phyloP scores from a whole-genome alignment of 2,113 vertebrate genomes.

The Promerops cafer region DNA sequence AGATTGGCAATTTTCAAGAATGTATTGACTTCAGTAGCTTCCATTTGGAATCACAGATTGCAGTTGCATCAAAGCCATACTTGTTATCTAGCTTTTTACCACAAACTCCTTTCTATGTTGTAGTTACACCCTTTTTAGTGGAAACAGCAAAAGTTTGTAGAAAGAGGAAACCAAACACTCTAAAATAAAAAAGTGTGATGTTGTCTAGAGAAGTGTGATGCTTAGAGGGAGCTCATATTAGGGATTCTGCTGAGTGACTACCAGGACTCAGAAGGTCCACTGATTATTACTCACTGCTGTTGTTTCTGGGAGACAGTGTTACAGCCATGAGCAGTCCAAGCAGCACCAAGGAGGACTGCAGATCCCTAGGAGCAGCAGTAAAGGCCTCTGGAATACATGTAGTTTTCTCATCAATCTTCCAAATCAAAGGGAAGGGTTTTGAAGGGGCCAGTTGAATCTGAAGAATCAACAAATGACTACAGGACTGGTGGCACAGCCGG shows the following conservation, averaged over 20 bases:
- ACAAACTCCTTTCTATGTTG: neutral
- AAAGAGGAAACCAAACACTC: neutral
- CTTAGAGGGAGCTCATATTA: neutral
- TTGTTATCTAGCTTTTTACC: neutral
- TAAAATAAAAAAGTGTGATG: neutral
- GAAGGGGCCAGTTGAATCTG: neutral
- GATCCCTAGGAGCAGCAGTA: neutral
- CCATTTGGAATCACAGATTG: neutral
- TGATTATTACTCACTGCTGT: neutral
- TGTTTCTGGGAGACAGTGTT: neutral
- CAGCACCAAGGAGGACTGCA: neutral
- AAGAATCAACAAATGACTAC: neutral
- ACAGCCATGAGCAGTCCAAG: neutral
- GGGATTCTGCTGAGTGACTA: neutral
- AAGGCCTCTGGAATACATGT: neutral
- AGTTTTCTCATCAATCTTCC: neutral
- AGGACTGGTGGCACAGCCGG: neutral
- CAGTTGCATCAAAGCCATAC: neutral
- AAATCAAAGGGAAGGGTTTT: neutral
- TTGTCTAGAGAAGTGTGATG: neutral
- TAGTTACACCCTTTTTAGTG: neutral
- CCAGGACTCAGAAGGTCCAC: neutral
- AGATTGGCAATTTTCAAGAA: neutral
- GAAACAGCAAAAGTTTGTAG: neutral
- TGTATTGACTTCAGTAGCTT: neutral